Evolutionary conservation across 2,888 invertebrate genomes (phyloP), one percentile per base, ranked within the genome.

Genomic region (Agriopis aurantiaria): DNA sequence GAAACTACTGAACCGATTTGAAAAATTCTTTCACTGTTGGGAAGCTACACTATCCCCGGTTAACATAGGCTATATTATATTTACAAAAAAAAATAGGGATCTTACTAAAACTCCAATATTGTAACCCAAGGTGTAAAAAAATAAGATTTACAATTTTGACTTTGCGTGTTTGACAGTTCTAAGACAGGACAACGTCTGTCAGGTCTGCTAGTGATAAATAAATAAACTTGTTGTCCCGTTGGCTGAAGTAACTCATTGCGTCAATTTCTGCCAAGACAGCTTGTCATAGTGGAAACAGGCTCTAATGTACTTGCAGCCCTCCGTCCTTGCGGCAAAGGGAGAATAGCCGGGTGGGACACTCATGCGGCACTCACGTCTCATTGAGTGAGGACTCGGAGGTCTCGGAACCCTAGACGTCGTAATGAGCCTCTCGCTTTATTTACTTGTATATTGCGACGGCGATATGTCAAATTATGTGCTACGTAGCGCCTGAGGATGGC

Each of bases 321-420:
- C 33, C 73, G 45, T 51, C 33, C 60, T 65, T 68, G 69, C 71
- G 55, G 71, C 75, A 76, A 75, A 75, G 75, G 76, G 74, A 78
- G 79, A 74, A 77, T 72, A 73, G 76, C 73, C 76, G 75, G 75
- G 71, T 76, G 75, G 74, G 82, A 80, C 81, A 81, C 88, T 89
- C 81, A 77, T 78, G 76, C 64, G 66, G 81, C 86, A 81, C 85
- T 83, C 75, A 78, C 81, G 82, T 83, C 78, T 81, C 81, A 82
- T 89, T 86, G 87, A 90, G 88, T 88, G 88, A 88, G 84, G 85
- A 82, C 78, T 80, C 80, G 78, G 81, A 83, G 85, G 23, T 43
- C 61, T 43, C 61, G 87, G 82, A 84, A 82, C 83, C 81, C 84
- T 84, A 88, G 87, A 84, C 87, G 81, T 77, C 79, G 84, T 91